Base-by-base conservation (phyloP, 2,888 invertebrate species). In the Aleiodes leptofemur region DNA sequence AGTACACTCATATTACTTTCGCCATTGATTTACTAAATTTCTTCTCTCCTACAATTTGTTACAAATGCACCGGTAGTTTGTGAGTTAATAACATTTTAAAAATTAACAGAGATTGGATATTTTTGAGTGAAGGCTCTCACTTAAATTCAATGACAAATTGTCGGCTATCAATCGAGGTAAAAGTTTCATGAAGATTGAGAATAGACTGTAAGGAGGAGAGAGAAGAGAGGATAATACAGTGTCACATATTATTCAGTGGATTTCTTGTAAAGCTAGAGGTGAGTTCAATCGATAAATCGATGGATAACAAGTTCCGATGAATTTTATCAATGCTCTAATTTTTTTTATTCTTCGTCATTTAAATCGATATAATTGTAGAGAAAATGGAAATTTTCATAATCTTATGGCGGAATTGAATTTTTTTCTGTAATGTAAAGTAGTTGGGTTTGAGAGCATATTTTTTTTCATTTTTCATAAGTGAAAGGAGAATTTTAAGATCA, bases 161-260 rank as follows among this genome's bases (percentile, higher is more conserved):
- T 61, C 38, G 61, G 43, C 61, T 61, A 34, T 61, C 61, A 61
- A 61, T 61, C n/a, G 43, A 61, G 14, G 61, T 61, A 9, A 61
- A 61, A 61, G 16, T n/a, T 61, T 61, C 23, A 61, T 61, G 38
- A 61, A 38, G 38, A 61, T 61, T 43, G 38, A 38, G 61, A 61
- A 61, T 61, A 61, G 61, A 61, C 61, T 7, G 59, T 34, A 6
- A 34, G 34, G 34, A 34, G 34, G 34, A 34, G 23, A 23, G 23
- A 34, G 34, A 6, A 6, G 34, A 34, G 34, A 34, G 59, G 31
- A 34, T 59, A 59, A 59, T 9, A 59, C 59, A 34, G n/a, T 13
- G 59, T 61, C 61, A 38, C 16, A 38, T 43, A 61, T 61, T 61
- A 61, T 61, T 61, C 61, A 61, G 38, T 38, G 61, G 6, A 13